Evolutionary conservation across 2,888 invertebrate species (phyloP), one percentile per base, ranked within the genome.

Genomic region (Archaeoteleia sp.): DNA sequence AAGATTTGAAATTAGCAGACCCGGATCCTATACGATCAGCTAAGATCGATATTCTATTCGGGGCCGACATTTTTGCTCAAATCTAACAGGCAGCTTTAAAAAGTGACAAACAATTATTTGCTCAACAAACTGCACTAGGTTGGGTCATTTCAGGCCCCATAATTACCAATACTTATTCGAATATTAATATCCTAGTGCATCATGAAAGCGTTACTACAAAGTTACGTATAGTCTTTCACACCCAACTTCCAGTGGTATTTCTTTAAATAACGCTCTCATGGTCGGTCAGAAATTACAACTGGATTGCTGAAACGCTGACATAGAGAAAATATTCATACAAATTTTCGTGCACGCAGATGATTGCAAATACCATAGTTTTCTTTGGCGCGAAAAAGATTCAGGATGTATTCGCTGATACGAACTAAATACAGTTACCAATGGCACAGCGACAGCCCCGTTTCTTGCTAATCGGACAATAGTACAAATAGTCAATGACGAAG

Each of bases 271-370:
- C 2, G 9, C 9, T 13, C 13, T 40, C 5, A 8, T 13, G 23
- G 20, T 13, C 9, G 40, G 23, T 3, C 25, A 7, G 3, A 40
- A 40, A 25, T 9, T 40, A 5, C 40, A 40, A 10, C 4, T 10
- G 7, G 40, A 40, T 12, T n/a, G n/a, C 6, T 40, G 2, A 17
- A 6, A 12, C 1, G 27, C 27, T 2, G 42, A 42, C 9, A 42
- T 42, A 2, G 42, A 25, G n/a, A 42, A 42, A 13, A 42, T 42
- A 14, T 42, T 4, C 27, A 17, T 17, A 3, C 42, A 42, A 42
- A 42, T 42, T 14, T 1, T 27, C 4, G 6, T 42, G 10, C 1
- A 40, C 25, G 1, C n/a, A 6, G 8, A 4, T 13, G 9, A 40
- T 25, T 12, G 40, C 2, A 6, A 40, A 1, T 40, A 12, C 13